Conservation (phyloP, 2,888 invertebrate genomes). For the Spodoptera picta region DNA sequence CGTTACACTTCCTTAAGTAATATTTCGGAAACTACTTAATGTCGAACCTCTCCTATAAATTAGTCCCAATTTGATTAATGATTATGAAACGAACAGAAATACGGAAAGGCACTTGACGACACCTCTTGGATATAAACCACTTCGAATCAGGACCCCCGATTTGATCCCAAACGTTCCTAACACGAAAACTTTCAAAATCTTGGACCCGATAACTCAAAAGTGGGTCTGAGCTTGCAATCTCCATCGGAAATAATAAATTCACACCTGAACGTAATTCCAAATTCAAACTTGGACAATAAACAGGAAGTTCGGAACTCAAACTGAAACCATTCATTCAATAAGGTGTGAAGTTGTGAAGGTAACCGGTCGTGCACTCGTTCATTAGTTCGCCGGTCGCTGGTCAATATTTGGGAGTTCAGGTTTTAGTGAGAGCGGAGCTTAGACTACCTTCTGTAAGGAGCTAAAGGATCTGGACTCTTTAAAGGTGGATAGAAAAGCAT, state of each 20-base stretch:
- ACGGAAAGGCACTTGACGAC: no score
- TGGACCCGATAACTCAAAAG: neutral
- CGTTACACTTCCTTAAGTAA: no score
- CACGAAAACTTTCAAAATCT: no score
- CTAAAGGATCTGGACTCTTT: no score
- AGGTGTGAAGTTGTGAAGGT: constrained; percentile 13
- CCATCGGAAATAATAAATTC: constrained; percentile 20
- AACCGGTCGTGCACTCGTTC: constrained; percentile 18
- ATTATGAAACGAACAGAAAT: no score
- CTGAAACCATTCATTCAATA: constrained; percentile 25
- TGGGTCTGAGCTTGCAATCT: constrained; percentile 18
- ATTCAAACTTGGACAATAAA: constrained; percentile 41
- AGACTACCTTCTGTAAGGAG: neutral
- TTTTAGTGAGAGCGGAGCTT: constrained; percentile 4
- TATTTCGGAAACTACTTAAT: no score
- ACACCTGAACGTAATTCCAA: constrained; percentile 17
- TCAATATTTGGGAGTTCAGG: constrained; percentile 18
- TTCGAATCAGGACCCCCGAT: no score
- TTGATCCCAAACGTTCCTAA: no score
- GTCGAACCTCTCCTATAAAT: no score
- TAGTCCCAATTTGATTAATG: no score
- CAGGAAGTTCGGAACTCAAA: constrained; percentile 26
- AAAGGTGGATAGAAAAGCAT: no score
- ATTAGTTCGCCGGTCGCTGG: constrained; percentile 17
- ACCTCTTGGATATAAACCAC: no score